Conservation (phyloP, 2,888 invertebrate species). For the Eulithis prunata region DNA sequence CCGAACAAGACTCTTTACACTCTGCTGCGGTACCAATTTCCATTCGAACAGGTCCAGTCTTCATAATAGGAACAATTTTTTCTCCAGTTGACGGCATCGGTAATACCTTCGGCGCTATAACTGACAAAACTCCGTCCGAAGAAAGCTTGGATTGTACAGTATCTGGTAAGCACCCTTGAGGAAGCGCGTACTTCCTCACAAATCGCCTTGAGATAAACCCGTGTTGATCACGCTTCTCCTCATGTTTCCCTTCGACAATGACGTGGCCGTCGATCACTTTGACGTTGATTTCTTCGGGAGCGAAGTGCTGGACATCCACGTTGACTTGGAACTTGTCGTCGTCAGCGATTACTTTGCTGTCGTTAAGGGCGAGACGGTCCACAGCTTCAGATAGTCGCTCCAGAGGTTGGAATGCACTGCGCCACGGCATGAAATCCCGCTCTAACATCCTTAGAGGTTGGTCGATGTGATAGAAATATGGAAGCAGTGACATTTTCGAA, state of each 20-base stretch:
- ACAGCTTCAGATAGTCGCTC: slow-evolving; percentile 63
- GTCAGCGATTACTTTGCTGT: slow-evolving; percentile 76
- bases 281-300: slow-evolving; percentile 90
- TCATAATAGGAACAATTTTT: slow-evolving; percentile 84
- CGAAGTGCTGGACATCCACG: slow-evolving; percentile 91
- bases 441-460: slow-evolving; percentile 61
- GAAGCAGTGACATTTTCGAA: slow-evolving; percentile 66
- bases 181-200: slow-evolving; percentile 88
- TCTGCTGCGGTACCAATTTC: slow-evolving; percentile 36
- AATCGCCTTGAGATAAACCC: slow-evolving; percentile 90
- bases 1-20: not conserved
- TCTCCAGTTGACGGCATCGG: slow-evolving; percentile 76
- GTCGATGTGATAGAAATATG: slow-evolving; percentile 62
- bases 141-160: slow-evolving; percentile 89
- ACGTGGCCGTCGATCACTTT: slow-evolving; percentile 88
- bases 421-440: slow-evolving; percentile 46
- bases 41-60: slow-evolving; percentile 83
- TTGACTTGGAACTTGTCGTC: slow-evolving; percentile 86
- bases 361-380: slow-evolving; percentile 69
- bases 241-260: slow-evolving; percentile 90
- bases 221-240: slow-evolving; percentile 89
- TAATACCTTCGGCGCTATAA: slow-evolving; percentile 86
- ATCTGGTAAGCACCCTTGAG: slow-evolving; percentile 88
- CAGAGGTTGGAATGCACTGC: slow-evolving; percentile 50
- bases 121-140: slow-evolving; percentile 89